Evolutionary conservation across 2,113 vertebrate genomes (phyloP).

Genomic region (Eulemur rufifrons): DNA sequence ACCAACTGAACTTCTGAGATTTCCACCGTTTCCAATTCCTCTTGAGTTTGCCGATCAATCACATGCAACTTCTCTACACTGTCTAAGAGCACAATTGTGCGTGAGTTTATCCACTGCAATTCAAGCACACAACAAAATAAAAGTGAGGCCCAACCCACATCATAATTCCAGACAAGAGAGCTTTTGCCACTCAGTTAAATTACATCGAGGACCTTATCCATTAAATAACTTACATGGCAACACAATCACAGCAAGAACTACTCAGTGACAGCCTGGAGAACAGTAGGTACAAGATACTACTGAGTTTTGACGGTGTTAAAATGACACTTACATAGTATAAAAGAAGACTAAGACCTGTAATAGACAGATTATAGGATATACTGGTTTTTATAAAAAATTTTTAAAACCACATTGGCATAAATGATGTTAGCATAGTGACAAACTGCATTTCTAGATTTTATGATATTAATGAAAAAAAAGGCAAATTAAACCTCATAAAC

Average conservation of each 20-base stretch:
- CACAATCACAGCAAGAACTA: neutral
- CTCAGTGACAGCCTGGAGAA: neutral
- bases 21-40: slow-evolving; percentile 94
- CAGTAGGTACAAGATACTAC: accelerated
- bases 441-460: slow-evolving; percentile 30
- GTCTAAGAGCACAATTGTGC: slow-evolving; percentile 94
- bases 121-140: slow-evolving; percentile 17
- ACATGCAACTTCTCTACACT: slow-evolving; percentile 96
- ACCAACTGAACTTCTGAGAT: slow-evolving; percentile 96
- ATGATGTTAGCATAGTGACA: neutral
- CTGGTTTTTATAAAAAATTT: neutral
- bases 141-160: neutral
- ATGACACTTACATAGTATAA: neutral
- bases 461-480: neutral
- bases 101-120: slow-evolving; percentile 96
- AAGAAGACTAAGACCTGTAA: neutral
- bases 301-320: neutral
- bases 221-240: neutral
- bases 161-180: neutral
- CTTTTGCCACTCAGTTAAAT: neutral
- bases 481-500: slow-evolving; percentile 5
- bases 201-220: neutral
- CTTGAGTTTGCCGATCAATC: slow-evolving; percentile 94
- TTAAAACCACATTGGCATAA: neutral
- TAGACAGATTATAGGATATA: neutral